Evolutionary conservation across 1,140 invertebrate species (phyloP).

Genomic region (Luehdorfia chinensis): DNA sequence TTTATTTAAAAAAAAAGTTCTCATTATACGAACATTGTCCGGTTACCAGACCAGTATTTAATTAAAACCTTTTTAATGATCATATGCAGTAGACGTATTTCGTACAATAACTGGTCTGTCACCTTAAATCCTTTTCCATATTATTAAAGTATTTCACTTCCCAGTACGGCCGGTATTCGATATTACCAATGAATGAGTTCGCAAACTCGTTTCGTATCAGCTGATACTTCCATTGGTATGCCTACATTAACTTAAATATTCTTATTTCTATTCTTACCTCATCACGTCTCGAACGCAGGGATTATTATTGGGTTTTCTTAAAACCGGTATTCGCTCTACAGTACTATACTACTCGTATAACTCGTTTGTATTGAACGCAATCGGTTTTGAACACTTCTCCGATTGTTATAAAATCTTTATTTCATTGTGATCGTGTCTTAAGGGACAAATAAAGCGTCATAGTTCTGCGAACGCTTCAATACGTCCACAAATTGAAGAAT

Average conservation of each 20-base stretch:
- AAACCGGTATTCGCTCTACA: constrained; percentile 32
- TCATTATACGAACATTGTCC: too few relatives aligned
- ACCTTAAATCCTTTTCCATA: too few relatives aligned
- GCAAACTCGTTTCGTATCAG: constrained; percentile 61
- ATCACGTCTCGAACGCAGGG: constrained; percentile 36
- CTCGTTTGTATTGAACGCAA: constrained; percentile 3
- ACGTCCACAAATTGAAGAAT: constrained; percentile 25
- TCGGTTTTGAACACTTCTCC: too few relatives aligned
- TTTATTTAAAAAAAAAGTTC: too few relatives aligned
- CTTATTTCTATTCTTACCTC: constrained; percentile 54
- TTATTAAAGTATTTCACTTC: too few relatives aligned
- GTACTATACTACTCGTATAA: background rate
- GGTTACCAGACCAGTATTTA: too few relatives aligned
- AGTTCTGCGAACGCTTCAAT: constrained; percentile 20
- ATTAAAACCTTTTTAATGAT: too few relatives aligned
- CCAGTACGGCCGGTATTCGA: too few relatives aligned
- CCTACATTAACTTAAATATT: constrained; percentile 47
- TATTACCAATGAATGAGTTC: constrained; percentile 49
- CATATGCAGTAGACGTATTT: too few relatives aligned
- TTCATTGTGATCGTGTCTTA: background rate
- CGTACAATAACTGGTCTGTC: too few relatives aligned
- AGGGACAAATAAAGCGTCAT: constrained; percentile 21
- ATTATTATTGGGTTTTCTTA: constrained; percentile 38
- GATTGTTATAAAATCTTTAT: background rate
- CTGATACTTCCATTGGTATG: constrained; percentile 51